Evolutionary conservation across 2,797 vertebrate species (phyloP), one percentile per base, ranked within the genome.

Genomic region (Enteromius radiatus): DNA sequence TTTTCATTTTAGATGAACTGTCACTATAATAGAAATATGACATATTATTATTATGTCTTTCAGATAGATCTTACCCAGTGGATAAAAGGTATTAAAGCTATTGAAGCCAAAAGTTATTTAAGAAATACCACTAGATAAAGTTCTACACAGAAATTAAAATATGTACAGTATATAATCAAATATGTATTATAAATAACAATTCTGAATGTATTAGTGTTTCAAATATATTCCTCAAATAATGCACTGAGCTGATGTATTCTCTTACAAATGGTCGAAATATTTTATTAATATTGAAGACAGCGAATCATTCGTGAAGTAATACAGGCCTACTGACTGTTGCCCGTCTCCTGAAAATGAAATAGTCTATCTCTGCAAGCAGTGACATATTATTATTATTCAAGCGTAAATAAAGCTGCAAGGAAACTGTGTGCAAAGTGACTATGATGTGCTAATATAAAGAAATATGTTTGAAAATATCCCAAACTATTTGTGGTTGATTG

Each of bases 41-140:
- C 19, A 70, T 56, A 15, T 17, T 2, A 0, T 43, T 43, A 43
- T 43, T 43, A 43, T 12, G 3, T 19, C 26, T 69, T 49, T 41
- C 1, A 43, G 54, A 64, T 47, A 78, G 41, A 33, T 47, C 23
- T 28, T 54, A 56, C 54, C 10, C 41, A 54, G 10, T 65, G 28
- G 61, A 26, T 78, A 33, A 26, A 33, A 70, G 21, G n/a, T 12
- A 71, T 69, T 70, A 70, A 82, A 68, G 15, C 17, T 43, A 68
- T 17, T 49, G n/a, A 80, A 76, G 67, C n/a, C 45, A 80, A 76
- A 83, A 28, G n/a, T 38, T 80, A 82, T 74, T 69, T 52, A 75
- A 84, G 59, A 70, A 67, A 76, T 61, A 56, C 19, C 21, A 10
- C 8, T 21, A 33, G 12, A 70, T 31, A 4, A 47, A 33, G 38